phyloP scores from a whole-genome alignment of 2,113 vertebrate species.

The Manacus vitellinus region DNA sequence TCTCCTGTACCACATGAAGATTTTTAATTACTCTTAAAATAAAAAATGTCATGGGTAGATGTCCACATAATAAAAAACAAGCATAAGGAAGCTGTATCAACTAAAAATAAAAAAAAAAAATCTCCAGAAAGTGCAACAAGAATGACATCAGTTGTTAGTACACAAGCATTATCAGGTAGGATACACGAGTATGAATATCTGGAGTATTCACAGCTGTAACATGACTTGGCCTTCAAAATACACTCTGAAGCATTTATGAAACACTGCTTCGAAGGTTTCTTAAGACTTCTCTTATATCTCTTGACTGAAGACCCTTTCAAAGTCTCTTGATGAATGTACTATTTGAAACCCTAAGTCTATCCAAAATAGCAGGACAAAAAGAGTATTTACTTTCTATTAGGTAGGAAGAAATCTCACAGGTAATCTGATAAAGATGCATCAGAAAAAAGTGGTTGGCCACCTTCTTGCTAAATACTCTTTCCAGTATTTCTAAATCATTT shows the following conservation, averaged over 20 bases:
- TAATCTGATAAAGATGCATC: background rate
- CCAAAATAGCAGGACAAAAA: background rate
- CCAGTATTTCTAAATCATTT: background rate
- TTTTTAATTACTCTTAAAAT: background rate
- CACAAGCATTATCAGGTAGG: background rate
- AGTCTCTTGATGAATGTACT: background rate
- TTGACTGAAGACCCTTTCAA: background rate
- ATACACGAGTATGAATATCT: rapidly evolving
- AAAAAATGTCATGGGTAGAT: background rate
- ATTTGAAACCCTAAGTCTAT: background rate
- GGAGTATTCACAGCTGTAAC: background rate
- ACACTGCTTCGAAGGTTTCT: background rate
- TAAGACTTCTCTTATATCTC: background rate
- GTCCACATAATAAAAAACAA: background rate
- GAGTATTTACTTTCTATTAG: background rate
- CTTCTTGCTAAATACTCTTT: background rate
- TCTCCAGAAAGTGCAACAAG: background rate
- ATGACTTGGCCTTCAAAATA: background rate
- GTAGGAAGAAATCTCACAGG: background rate
- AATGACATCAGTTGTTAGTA: background rate
- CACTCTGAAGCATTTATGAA: background rate
- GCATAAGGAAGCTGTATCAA: background rate
- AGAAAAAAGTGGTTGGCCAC: background rate
- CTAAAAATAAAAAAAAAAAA: background rate
- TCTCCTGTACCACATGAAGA: background rate